phyloP scores from a whole-genome alignment of 2,888 invertebrate genomes.

The Dione vanillae region DNA sequence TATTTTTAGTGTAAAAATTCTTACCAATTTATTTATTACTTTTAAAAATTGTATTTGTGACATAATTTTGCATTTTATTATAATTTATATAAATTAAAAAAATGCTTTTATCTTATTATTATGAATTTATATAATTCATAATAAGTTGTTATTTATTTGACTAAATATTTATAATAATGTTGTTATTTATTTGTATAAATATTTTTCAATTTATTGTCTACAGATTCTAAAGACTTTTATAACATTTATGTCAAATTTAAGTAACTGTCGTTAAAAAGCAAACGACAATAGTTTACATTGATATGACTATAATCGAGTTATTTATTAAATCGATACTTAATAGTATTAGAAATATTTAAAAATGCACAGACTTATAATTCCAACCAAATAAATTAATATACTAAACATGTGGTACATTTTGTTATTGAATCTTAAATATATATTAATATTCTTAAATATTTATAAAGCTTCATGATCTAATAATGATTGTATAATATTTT shows the following conservation, averaged over 20 bases:
- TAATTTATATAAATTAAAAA: no score
- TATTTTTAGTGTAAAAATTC: no score
- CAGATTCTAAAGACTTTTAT: constrained; percentile 65
- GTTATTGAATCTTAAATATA: not conserved
- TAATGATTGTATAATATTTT: no score
- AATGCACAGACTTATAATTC: not conserved
- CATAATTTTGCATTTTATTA: no score
- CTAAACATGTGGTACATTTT: no score
- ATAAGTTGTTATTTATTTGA: no score
- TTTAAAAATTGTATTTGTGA: no score
- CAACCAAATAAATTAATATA: not conserved
- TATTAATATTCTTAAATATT: not conserved
- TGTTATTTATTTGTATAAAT: not conserved
- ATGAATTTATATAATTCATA: no score
- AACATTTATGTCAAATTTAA: constrained; percentile 81
- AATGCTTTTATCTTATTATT: no score
- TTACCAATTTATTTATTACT: no score
- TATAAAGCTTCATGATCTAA: no score
- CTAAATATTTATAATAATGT: not conserved
- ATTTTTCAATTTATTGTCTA: constrained; percentile 41
- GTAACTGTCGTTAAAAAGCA: constrained; percentile 69
- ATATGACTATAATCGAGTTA: not conserved
- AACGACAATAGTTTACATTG: constrained; percentile 15
- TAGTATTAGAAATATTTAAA: not conserved
- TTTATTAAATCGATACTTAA: not conserved